Conservation (phyloP, 2,888 invertebrate species). For the Tipula unca region DNA sequence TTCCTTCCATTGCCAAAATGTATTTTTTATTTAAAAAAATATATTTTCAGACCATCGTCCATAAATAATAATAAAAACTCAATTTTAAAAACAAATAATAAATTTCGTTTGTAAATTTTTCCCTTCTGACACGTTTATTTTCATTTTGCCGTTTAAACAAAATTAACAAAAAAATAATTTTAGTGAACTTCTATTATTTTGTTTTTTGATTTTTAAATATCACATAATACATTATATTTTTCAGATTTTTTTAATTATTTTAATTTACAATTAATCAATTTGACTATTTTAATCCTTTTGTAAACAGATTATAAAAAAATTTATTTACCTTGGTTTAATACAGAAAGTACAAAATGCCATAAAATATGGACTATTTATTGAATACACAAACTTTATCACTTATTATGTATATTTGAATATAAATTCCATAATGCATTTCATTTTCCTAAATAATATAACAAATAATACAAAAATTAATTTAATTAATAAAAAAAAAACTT, state of each 20-base stretch:
- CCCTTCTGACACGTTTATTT: background rate
- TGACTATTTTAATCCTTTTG: background rate
- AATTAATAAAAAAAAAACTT: background rate
- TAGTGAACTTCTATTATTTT: background rate
- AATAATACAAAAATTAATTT: background rate
- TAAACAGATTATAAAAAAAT: background rate
- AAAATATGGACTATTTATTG: background rate
- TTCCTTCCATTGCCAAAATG: background rate
- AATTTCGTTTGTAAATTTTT: background rate
- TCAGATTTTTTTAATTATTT: background rate
- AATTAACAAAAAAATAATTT: background rate
- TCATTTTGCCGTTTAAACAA: background rate
- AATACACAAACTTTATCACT: background rate
- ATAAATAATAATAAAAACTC: background rate
- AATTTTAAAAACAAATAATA: background rate
- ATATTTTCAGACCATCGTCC: background rate
- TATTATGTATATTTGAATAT: background rate
- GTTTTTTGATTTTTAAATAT: background rate
- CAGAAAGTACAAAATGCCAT: background rate
- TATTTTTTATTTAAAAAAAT: background rate
- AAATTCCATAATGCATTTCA: background rate
- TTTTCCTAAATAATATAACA: background rate
- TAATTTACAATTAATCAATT: background rate
- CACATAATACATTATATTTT: background rate
- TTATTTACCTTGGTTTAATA: background rate